Evolutionary conservation across 1,140 invertebrate genomes (phyloP), one percentile per base, ranked within the genome.

Genomic region (Prorops nasuta): DNA sequence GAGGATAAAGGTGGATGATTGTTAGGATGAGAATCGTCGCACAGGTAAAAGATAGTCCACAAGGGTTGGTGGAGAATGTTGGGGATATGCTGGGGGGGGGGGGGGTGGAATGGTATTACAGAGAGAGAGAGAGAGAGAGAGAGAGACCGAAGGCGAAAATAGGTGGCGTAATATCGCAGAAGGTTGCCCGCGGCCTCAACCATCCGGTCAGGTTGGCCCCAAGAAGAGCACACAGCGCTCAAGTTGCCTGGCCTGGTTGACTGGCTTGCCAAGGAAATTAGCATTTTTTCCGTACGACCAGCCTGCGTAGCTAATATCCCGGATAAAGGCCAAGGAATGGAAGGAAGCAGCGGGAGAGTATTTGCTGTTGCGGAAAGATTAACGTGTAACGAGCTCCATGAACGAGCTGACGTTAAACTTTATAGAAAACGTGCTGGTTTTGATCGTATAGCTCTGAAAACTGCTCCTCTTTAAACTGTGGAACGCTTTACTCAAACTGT

Each of bases 221-320:
- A n/a, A n/a, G n/a, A n/a, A n/a, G n/a, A n/a, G n/a, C n/a, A n/a
- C n/a, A n/a, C n/a, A n/a, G n/a, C n/a, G n/a, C n/a, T n/a, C n/a
- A n/a, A n/a, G n/a, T n/a, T n/a, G n/a, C n/a, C n/a, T n/a, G n/a
- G n/a, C n/a, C n/a, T n/a, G n/a, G n/a, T n/a, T n/a, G n/a, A n/a
- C n/a, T n/a, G 51, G 47, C 50, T 36, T 51, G 59, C 54, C 49
- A 58, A 51, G 51, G 56, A 58, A 63, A 63, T 63, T 63, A 62
- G 59, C 61, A 63, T 63, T 63, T 62, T 60, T 63, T 62, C 53
- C 60, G 51, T 51, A 44, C 59, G 56, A 56, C 56, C 60, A 48
- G 35, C 44, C 46, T 50, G 58, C 56, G 52, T 51, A 50, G 51
- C 58, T 47, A 51, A 51, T 51, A 49, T 57, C 51, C 46, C 22